Evolutionary conservation across 2,888 invertebrate species (phyloP).

Genomic region (Leucophora obtusa): DNA sequence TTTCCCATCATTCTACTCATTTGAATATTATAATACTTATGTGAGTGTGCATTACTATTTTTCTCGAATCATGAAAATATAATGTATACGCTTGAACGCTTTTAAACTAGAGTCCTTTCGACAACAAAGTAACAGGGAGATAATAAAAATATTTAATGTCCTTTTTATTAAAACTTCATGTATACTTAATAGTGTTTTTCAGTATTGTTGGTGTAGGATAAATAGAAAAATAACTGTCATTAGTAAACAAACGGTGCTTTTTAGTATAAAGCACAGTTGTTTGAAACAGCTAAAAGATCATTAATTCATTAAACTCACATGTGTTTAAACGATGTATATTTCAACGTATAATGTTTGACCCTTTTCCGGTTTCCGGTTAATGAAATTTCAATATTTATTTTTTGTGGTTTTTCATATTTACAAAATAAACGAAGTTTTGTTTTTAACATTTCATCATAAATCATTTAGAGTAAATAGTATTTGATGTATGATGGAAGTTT

Average conservation of each 20-base stretch:
- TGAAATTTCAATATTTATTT: slow-evolving; percentile 32
- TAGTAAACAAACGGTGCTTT: slow-evolving; percentile 38
- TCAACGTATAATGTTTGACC: slow-evolving; percentile 33
- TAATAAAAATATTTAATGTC: slow-evolving; percentile 50
- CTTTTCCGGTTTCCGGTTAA: slow-evolving; percentile 12
- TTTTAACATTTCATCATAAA: slow-evolving; percentile 32
- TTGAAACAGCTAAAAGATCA: slow-evolving; percentile 27
- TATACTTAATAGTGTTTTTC: slow-evolving; percentile 27
- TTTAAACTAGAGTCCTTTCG: slow-evolving; percentile 4
- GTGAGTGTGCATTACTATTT: slow-evolving; percentile 33
- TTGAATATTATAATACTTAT: slow-evolving; percentile 38
- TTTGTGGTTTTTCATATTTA: slow-evolving; percentile 42
- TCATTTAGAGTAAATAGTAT: slow-evolving; percentile 5
- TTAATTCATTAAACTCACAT: slow-evolving; percentile 28
- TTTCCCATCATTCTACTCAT: slow-evolving; percentile 45
- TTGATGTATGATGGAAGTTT: not conserved
- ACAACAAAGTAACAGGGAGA: slow-evolving; percentile 18
- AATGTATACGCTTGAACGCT: slow-evolving; percentile 23
- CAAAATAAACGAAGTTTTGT: slow-evolving; percentile 45
- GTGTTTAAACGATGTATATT: slow-evolving; percentile 23
- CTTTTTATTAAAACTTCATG: slow-evolving; percentile 52
- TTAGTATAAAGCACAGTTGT: not conserved
- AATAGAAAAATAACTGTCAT: slow-evolving; percentile 29
- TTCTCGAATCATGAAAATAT: not conserved
- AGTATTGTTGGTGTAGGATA: too few species aligned